phyloP scores from a whole-genome alignment of 23 tunicate species.

The Diplosoma virens region DNA sequence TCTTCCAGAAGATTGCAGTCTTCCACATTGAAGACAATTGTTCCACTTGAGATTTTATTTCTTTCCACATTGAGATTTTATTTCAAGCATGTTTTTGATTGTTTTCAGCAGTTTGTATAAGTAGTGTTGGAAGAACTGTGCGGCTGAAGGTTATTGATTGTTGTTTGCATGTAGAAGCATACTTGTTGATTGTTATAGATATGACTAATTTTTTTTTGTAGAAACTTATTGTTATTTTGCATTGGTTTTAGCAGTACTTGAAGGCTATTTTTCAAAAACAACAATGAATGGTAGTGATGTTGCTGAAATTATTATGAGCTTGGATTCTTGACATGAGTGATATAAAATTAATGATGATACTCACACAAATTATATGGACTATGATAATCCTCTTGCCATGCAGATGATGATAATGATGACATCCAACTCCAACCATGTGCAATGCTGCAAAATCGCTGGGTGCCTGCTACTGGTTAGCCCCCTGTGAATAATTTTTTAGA shows the following conservation, averaged over 20 bases:
- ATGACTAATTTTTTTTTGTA: slow-evolving; percentile 5
- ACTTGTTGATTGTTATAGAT: background rate
- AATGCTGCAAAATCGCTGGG: slow-evolving; percentile 5
- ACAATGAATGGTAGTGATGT: slow-evolving; percentile 9
- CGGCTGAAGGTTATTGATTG: too few species aligned
- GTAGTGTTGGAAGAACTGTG: too few species aligned
- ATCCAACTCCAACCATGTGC: background rate
- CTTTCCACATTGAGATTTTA: too few species aligned
- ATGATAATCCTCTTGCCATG: background rate
- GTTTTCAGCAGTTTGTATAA: too few species aligned
- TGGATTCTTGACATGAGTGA: slow-evolving; percentile 6
- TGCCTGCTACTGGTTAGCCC: slow-evolving; percentile 4
- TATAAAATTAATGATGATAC: background rate
- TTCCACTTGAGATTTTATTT: too few species aligned
- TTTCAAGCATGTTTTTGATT: background rate
- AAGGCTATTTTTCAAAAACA: background rate
- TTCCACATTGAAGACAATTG: too few species aligned
- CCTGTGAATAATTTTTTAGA: background rate
- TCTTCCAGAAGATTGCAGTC: too few species aligned
- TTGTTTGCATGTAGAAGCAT: background rate
- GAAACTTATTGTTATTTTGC: slow-evolving; percentile 1
- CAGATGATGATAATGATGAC: background rate
- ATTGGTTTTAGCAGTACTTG: too few species aligned
- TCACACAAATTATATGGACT: background rate
- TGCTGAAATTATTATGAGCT: slow-evolving; percentile 11